Percentiles rank a stretch among this genome's conserved stretches.
Evolutionary conservation across 2,797 vertebrate genomes (phyloP).

Genomic region (Orestias chungarensis): DNA sequence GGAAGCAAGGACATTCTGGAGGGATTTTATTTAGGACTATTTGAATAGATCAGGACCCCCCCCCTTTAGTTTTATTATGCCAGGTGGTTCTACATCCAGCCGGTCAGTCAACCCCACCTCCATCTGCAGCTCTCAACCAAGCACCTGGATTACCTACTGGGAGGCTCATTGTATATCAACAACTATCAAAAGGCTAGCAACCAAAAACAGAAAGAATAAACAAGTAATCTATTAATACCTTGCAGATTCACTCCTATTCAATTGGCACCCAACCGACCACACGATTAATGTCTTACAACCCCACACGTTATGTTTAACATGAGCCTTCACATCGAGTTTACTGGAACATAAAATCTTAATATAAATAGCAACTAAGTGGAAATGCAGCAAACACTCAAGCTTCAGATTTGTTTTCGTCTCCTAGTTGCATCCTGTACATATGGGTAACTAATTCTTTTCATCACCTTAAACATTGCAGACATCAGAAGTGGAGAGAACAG

Average conservation of each 20-base stretch:
- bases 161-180: not conserved
- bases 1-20: conserved; percentile 49
- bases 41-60: conserved; percentile 16
- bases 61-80: not conserved
- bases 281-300: not conserved
- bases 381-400: not conserved
- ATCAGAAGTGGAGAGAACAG: conserved; percentile 40
- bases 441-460: not conserved
- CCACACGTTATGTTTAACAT: too few relatives aligned
- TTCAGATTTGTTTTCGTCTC: not conserved
- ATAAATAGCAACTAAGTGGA: not conserved
- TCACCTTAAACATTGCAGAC: conserved; percentile 20
- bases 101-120: not conserved
- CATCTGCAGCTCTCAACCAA: not conserved
- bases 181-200: conserved; percentile 18
- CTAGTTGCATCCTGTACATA: not conserved
- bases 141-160: conserved; percentile 25
- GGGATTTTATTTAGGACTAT: conserved; percentile 22
- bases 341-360: not conserved
- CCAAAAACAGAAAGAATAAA: not conserved
- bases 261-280: not conserved
- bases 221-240: conserved; percentile 1
- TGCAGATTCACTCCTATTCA: not conserved
- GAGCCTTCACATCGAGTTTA: not conserved
- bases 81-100: not conserved